Evolutionary conservation across 2,888 invertebrate species (phyloP), one percentile per base, ranked within the genome.

Genomic region (Monopis laevigella): DNA sequence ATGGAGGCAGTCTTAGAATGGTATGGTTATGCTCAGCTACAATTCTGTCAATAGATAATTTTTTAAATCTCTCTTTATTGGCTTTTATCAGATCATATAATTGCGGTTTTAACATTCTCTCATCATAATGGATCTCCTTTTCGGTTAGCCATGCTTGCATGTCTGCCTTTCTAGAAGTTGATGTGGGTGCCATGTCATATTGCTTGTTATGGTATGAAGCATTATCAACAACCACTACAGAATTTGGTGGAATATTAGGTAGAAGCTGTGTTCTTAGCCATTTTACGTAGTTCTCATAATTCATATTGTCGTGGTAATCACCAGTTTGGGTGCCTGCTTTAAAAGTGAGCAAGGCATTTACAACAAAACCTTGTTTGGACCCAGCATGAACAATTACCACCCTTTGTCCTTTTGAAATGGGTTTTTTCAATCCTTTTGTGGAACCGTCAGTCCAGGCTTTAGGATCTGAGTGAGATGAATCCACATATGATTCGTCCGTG

Each of bases 241-340:
- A 49, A 28, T 46, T 49, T 4, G 46, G 45, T 12, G 50, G 50
- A 13, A 58, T 30, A 40, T 56, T 58, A 10, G 56, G 55, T 2
- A 56, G 39, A 19, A 58, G 40, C 39, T 54, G 46, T 4, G 44
- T 49, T 16, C 45, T 30, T 1, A 59, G 34, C 56, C 58, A 59
- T 43, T 52, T 50, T 34, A 45, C 47, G 36, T 52, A 58, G 45
- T 53, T 54, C 5, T 43, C 43, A 12, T 18, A 43, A 45, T 56
- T 60, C 53, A 57, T 56, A 28, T 55, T 50, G n/a, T n/a, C n/a
- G 32, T 58, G 54, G 17, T 55, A 55, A 39, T 59, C 57, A 2
- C 53, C 54, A 7, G 45, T 38, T 45, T 50, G 53, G 0, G 24
- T 45, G 8, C 48, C 53, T 1, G 50, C 46, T 48, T 51, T 49